Evolutionary conservation across 2,888 invertebrate species (phyloP), one percentile per base, ranked within the genome.

Genomic region (Conops quadrifasciatus): DNA sequence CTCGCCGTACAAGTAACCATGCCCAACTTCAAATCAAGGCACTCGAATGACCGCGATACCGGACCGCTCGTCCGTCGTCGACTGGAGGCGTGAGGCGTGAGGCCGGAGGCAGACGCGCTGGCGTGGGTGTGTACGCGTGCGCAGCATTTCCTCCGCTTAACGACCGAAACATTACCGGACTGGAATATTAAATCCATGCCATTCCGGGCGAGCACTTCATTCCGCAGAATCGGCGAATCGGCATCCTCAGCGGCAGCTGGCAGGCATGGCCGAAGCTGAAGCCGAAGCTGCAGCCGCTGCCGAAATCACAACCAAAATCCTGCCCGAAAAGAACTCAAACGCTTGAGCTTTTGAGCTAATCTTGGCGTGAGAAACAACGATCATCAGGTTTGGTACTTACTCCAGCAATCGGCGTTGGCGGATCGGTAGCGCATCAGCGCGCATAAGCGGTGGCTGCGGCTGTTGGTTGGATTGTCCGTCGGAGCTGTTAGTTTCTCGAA

Each of bases 371-470:
- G 74, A 77, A 80, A 80, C 79, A 78, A n/a, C n/a, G n/a, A n/a
- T n/a, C n/a, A 82, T 82, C 80, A 80, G 81, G 79, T 81, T 49
- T 82, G 82, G 82, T 82, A 81, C 80, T 81, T 7, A 36, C n/a
- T n/a, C n/a, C n/a, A 36, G 36, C 36, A 36, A 36, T 7, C 76
- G 77, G 71, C 70, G 30, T 65, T 63, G 60, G 58, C 68, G 49
- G 36, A 19, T 15, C 43, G n/a, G 36, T 28, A 19, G 43, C 11
- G 36, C 11, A 49, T 7, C 30, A 56, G 47, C n/a, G 13, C 43
- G n/a, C 30, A 28, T 19, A 26, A 9, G 49, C 11, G 47, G 11
- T 19, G 30, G 16, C 19, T 26, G 16, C 49, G 24, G 36, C 56
- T 51, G 62, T 30, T 65, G 58, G 56, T 45, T 65, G 70, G 59